Conservation (phyloP, 2,797 vertebrate species). For the Myotis pilosus region DNA sequence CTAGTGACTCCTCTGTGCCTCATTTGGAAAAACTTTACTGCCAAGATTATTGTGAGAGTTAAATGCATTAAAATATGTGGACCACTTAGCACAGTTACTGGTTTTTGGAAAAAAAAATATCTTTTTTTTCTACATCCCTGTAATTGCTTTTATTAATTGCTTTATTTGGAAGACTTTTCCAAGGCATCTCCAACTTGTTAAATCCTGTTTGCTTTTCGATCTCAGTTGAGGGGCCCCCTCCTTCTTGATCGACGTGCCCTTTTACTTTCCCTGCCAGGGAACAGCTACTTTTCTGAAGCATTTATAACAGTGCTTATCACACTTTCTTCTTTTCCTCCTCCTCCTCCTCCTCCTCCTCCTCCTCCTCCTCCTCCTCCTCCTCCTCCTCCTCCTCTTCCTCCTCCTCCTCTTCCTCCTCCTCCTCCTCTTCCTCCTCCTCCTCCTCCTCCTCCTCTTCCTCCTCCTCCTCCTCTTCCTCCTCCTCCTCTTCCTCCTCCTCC, state of each 20-base stretch:
- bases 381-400: no score
- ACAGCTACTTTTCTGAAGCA: not conserved
- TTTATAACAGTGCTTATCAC: not conserved
- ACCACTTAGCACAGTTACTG: not conserved
- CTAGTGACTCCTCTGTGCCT: not conserved
- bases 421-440: no score
- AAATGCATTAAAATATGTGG: not conserved
- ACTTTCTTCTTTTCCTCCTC: no score
- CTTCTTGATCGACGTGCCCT: not conserved
- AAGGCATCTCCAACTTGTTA: not conserved
- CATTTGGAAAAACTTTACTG: not conserved
- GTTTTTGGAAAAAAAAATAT: not conserved
- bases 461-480: not conserved
- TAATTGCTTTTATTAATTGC: not conserved
- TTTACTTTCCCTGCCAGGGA: not conserved
- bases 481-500: no score
- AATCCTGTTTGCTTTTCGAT: not conserved
- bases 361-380: rapidly evolving
- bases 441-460: rapidly evolving
- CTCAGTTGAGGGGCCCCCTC: not conserved
- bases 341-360: no score
- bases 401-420: no score
- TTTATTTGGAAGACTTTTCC: not conserved
- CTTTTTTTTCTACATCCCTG: not conserved
- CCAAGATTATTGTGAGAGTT: not conserved